A percentile compares a stretch with the other conserved stretches of the same genome.
Evolutionary conservation across 2,113 vertebrate genomes (phyloP).

Genomic region (Pungitius pungitius): DNA sequence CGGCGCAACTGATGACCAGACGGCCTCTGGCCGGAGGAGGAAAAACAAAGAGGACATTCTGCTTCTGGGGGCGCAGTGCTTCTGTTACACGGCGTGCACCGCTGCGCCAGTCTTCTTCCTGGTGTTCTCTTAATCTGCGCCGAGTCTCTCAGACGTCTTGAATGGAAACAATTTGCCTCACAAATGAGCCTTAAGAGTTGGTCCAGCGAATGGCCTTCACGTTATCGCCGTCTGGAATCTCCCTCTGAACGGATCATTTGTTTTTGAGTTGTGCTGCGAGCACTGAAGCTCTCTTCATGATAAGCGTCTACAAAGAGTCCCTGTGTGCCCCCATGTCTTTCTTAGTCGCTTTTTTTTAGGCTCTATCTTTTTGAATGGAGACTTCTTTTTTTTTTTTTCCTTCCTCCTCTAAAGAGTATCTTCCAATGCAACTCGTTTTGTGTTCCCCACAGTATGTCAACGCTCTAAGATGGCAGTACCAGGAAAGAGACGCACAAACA

Average conservation of each 20-base stretch:
- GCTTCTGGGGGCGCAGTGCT: conserved; percentile 38
- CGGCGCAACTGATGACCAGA: conserved; percentile 43
- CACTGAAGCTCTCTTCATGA: conserved; percentile 66
- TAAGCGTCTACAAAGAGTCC: conserved; percentile 58
- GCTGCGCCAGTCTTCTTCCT: conserved; percentile 35
- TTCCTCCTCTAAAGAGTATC: conserved; percentile 4
- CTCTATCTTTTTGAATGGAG: conserved; percentile 37
- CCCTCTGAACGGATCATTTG: conserved; percentile 70
- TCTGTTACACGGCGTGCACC: conserved; percentile 52
- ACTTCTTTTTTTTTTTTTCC: background rate
- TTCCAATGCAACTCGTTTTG: conserved; percentile 45
- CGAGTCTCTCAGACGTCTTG: conserved; percentile 51
- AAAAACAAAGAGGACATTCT: conserved; percentile 62
- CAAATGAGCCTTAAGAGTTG: conserved; percentile 67
- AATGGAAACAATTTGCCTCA: conserved; percentile 76
- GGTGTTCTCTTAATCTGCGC: conserved; percentile 44
- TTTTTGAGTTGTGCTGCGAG: conserved; percentile 69
- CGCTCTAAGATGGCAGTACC: background rate
- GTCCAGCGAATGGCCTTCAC: conserved; percentile 61
- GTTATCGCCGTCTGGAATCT: conserved; percentile 70
- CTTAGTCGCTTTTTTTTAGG: conserved; percentile 37
- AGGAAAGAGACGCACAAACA: background rate
- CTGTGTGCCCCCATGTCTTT: conserved; percentile 46
- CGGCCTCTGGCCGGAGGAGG: conserved; percentile 39
- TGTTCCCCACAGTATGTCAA: conserved; percentile 9